A percentile compares a stretch with the other conserved stretches of the same genome.
These are phyloP conservation scores for Polymixis flavicincta DNA, from an alignment of 2,888 invertebrate genomes.

Conservation along the genomic window DNA sequence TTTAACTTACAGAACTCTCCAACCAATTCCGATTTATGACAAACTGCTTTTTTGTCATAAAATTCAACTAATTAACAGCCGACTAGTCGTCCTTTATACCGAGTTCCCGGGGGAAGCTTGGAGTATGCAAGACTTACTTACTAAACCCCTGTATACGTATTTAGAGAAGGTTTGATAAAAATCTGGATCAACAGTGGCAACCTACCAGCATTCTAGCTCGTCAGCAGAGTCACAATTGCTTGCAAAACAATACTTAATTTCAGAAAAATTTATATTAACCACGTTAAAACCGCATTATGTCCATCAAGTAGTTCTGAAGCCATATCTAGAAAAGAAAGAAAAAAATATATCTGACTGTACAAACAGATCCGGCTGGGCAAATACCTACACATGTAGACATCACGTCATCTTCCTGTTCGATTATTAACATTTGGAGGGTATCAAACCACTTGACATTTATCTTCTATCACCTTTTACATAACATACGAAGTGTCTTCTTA, in stretches of 20 bases:
- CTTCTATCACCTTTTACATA: not conserved
- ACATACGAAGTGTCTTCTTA: not conserved
- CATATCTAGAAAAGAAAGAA: no score
- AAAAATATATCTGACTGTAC: not conserved
- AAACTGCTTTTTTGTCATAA: not conserved
- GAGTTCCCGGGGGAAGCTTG: not conserved
- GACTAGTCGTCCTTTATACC: not conserved
- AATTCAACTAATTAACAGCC: not conserved
- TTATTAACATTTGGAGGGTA: no score
- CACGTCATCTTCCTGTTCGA: not conserved
- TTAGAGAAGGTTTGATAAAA: slow-evolving; percentile 8
- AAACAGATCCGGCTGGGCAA: not conserved
- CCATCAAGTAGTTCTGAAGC: not conserved
- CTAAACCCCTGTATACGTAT: not conserved
- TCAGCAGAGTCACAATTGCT: not conserved
- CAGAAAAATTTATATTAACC: not conserved
- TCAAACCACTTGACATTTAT: not conserved
- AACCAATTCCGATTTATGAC: not conserved
- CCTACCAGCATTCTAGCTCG: not conserved
- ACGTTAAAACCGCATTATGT: not conserved
- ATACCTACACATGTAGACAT: not conserved
- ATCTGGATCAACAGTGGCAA: not conserved
- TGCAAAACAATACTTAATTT: not conserved
- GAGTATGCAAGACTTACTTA: slow-evolving; percentile 21
- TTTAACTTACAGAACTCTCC: not conserved